Evolutionary conservation across 2,888 invertebrate species (phyloP).

Genomic region (Sarcophaga subvicina): DNA sequence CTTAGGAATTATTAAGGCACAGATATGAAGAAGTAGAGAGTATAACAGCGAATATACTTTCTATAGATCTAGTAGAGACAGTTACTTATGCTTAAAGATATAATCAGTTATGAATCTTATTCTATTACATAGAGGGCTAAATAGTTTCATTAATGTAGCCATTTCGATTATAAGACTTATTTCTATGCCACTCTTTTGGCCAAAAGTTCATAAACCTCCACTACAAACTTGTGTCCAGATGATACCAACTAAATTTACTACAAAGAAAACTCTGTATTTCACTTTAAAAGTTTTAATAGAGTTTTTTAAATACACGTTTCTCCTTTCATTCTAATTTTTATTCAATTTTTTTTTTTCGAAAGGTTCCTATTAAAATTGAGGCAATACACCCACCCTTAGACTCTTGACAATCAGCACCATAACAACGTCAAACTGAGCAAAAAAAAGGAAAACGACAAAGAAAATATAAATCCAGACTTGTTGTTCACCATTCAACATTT

Average conservation of each 20-base stretch:
- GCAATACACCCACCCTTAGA: not conserved
- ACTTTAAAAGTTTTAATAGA: not conserved
- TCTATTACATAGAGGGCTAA: no score
- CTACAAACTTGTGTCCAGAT: no score
- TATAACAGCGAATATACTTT: no score
- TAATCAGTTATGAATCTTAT: no score
- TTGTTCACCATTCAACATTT: slow-evolving; percentile 45
- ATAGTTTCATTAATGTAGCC: no score
- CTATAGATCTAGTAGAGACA: no score
- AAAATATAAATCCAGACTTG: slow-evolving; percentile 15
- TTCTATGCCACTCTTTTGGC: no score
- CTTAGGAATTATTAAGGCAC: no score
- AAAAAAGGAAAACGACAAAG: not conserved
- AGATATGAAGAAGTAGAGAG: no score
- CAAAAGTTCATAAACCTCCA: no score
- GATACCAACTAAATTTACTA: not conserved
- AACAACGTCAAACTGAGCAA: slow-evolving; percentile 29
- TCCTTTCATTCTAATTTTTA: not conserved
- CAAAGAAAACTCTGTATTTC: not conserved
- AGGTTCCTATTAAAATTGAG: not conserved
- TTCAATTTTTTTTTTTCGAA: not conserved
- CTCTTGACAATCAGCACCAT: slow-evolving; percentile 5
- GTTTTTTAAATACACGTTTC: not conserved
- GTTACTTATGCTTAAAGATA: no score
- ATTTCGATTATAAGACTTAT: no score